Conservation (phyloP, 2,888 invertebrate species). For the Margaritifera margaritifera region DNA sequence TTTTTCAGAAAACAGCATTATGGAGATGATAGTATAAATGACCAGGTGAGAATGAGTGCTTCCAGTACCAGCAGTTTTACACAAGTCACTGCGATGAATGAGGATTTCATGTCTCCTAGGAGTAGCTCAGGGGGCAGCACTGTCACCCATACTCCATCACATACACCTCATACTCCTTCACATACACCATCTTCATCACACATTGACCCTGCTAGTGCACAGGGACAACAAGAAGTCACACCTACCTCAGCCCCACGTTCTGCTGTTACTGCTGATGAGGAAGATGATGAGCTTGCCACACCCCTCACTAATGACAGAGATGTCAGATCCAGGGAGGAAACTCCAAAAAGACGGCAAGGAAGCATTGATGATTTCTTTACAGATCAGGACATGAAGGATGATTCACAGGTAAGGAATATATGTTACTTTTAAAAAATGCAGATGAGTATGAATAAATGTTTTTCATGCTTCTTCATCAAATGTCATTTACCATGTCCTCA, state of each 20-base stretch:
- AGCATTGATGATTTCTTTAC: not conserved
- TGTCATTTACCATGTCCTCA: too few species aligned
- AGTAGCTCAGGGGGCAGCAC: slow-evolving; percentile 51
- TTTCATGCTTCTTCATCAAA: too few species aligned
- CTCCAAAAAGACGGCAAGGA: slow-evolving; percentile 36
- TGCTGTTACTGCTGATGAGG: slow-evolving; percentile 52
- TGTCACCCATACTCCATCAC: slow-evolving; percentile 49
- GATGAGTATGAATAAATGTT: too few species aligned
- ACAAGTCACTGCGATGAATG: slow-evolving; percentile 44
- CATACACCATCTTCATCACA: slow-evolving; percentile 16
- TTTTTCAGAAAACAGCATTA: slow-evolving; percentile 29
- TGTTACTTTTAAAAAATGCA: too few species aligned
- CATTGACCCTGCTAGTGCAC: slow-evolving; percentile 3
- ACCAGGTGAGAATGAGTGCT: slow-evolving; percentile 41
- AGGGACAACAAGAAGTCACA: slow-evolving; percentile 38
- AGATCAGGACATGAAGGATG: not conserved
- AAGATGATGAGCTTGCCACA: slow-evolving; percentile 49
- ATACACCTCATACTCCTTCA: slow-evolving; percentile 13
- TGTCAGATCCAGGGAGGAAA: slow-evolving; percentile 28
- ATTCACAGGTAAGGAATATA: too few species aligned
- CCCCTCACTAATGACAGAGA: slow-evolving; percentile 36
- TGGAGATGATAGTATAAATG: slow-evolving; percentile 33
- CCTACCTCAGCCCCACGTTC: slow-evolving; percentile 64
- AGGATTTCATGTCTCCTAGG: slow-evolving; percentile 51
- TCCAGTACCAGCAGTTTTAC: slow-evolving; percentile 68